Base-by-base conservation (phyloP, 2,113 vertebrate species). In the Daubentonia madagascariensis region DNA sequence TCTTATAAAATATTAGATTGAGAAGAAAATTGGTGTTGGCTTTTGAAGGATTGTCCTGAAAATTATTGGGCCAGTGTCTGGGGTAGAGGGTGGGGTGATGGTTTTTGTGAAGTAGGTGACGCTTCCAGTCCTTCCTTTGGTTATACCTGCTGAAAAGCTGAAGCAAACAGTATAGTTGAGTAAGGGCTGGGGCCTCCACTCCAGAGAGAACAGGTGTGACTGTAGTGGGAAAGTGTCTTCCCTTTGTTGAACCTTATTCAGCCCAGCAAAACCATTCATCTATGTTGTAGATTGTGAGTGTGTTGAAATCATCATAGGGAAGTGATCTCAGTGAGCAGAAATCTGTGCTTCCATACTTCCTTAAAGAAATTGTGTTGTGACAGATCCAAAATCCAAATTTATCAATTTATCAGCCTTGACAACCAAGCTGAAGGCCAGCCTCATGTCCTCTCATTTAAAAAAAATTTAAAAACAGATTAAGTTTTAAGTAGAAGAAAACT, bases 11-110 rank as follows among this genome's bases (percentile, higher is more conserved):
- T 95, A 48, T 32, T 72, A 75, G 16, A 43, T 76, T 76, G 93
- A 95, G 63, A 91, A 65, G 45, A 67, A 96, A 93, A 54, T 8
- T 88, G 37, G n/a, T 52, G 7, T 63, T 95, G 40, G 14, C 23
- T 79, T 94, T 91, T 86, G 40, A 83, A 91, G 45, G 28, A 30
- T 72, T 90, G 37, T 52, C 43, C 52, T 80, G 80, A 93, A 96
- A 91, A 88, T 91, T 59, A 65, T 5, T 89, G 43, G 48, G 25
- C 40, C 13, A 6, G 28, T 70, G 13, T 63, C 65, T 35, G 5
- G 30, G 52, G 7, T 95, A 17, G 7, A 80, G 22, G 23, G 28
- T 14, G 20, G 35, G 50, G 37, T 84, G 35, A 22, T 72, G 14
- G 52, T 80, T 89, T 95, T 85, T 54, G 28, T 85, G 32, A 30